Base-by-base conservation (phyloP, 2,113 vertebrate species). In the Xerus inauris region DNA sequence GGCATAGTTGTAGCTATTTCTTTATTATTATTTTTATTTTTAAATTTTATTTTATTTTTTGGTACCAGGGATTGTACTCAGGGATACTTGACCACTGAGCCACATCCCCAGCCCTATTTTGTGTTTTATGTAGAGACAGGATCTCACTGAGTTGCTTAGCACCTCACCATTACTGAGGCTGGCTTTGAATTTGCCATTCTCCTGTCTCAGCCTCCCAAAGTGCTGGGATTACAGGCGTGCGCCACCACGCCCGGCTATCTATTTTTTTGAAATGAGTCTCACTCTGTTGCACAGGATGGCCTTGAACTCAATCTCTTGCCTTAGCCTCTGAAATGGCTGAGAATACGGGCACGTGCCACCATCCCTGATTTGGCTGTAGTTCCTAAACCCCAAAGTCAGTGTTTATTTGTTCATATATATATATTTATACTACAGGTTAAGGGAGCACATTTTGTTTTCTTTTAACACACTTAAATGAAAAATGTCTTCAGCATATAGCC, bases 381-480 rank as follows among this genome's bases (percentile, higher is more conserved):
- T 84, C 71, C 91, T 94, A 86, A 94, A 73, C 6, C 13, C n/a
- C 42, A 81, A 89, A 67, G 13, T 49, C 81, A 57, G 45, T 67
- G 49, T 40, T 17, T 62, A 83, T 64, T 85, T 79, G 40, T 64
- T 16, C 26, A 89, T 7, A 1, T 69, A 13, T 40, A n/a, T 94
- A 51, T 67, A 5, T 92, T 94, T 75, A 42, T 83, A 57, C 28
- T 71, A 62, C 28, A 83, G 75, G 59, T 47, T 45, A 49, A 75
- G 62, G 40, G 59, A 88, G 45, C 87, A 32, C 22, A 8, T 94
- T 12, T 94, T 93, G 9, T 94, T 80, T 91, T 32, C n/a, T 80
- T 69, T 67, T 45, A 67, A 79, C 51, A 82, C 19, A 65, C 8
- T 87, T 69, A 32, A 28, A 32, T 92, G 84, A 87, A 80, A 87